Evolutionary conservation across 92 coral and sea anemone genomes (phyloP), one percentile per base, ranked within the genome.

Genomic region (Siderastrea radians): DNA sequence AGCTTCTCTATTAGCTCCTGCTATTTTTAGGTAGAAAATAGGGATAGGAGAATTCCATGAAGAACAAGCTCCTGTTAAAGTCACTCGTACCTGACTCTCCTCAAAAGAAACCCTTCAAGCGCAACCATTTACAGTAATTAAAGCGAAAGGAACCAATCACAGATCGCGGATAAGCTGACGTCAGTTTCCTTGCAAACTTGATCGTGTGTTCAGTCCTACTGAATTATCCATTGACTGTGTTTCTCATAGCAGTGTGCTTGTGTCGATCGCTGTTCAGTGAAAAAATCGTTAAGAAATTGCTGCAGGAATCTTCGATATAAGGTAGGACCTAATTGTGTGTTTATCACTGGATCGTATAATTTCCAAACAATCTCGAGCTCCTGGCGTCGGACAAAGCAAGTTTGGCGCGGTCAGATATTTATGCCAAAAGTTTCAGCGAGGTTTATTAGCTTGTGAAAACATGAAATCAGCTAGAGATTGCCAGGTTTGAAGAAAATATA

Each of bases 91-190:
- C 0, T 26, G 38, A 0, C 38, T 67, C 4, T 9, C 8, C 46
- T 68, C 48, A 12, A 75, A 46, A 2, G 12, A 61, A 77, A 47
- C 70, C 82, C 17, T 38, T 59, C 44, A 49, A 59, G 44, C n/a
- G 69, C 78, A 71, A 1, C 49, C 7, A 71, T 16, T 10, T 16
- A 46, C 53, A 8, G 13, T 52, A 84, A 84, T 84, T 84, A 84
- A 51, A 15, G 62, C 52, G 72, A 62, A 26, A 45, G 49, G 11
- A 61, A 19, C 87, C 87, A 84, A 84, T 84, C 87, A 84, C 48
- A 60, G 72, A 9, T 14, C 81, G 72, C 46, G 62, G 50, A 49
- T 17, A 14, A 51, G 64, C 87, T 84, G 80, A 84, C 87, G 87
- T 63, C 57, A 84, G 70, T 49, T 84, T 61, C 65, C 48, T 19